Evolutionary conservation across 2,888 invertebrate genomes (phyloP).

Genomic region (Cryptophagus acutangulus): DNA sequence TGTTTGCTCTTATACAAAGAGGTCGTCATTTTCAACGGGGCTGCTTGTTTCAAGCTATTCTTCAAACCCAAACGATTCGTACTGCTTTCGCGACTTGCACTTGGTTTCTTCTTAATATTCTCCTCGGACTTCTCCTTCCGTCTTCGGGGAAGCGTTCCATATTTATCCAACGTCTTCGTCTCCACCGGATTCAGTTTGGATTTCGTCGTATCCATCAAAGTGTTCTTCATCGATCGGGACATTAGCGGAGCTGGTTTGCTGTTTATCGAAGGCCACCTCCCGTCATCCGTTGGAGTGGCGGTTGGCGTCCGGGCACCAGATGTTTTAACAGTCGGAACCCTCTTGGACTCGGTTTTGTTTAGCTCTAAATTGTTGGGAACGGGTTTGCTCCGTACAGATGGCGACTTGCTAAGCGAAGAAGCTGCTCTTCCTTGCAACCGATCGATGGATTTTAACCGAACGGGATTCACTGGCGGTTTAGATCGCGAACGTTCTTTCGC

Average conservation of each 20-base stretch:
- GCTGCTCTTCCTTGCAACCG: constrained; percentile 36
- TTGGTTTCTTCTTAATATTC: constrained; percentile 35
- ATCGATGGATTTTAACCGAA: constrained; percentile 50
- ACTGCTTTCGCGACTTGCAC: constrained; percentile 29
- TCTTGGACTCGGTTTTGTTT: constrained; percentile 17
- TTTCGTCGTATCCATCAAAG: constrained; percentile 37
- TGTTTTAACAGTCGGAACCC: constrained; percentile 18
- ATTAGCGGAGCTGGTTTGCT: constrained; percentile 44
- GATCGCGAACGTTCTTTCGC: constrained; percentile 33
- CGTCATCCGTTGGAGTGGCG: constrained; percentile 63
- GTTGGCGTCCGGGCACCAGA: constrained; percentile 46
- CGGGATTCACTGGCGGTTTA: constrained; percentile 40
- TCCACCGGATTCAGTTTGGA: constrained; percentile 41
- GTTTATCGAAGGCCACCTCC: constrained; percentile 61
- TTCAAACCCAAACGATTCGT: constrained; percentile 23
- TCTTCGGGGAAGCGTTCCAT: constrained; percentile 72
- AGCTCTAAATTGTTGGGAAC: constrained; percentile 34
- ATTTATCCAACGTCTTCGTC: constrained; percentile 61
- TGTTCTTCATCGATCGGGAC: constrained; percentile 43
- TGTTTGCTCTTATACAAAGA: constrained; percentile 42
- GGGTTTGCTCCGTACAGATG: constrained; percentile 28
- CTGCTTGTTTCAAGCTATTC: constrained; percentile 25
- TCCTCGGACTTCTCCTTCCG: constrained; percentile 60
- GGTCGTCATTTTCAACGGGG: constrained; percentile 38
- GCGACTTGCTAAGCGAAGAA: constrained; percentile 30